phyloP scores from a whole-genome alignment of 2,797 vertebrate genomes.

The Pterois miles region DNA sequence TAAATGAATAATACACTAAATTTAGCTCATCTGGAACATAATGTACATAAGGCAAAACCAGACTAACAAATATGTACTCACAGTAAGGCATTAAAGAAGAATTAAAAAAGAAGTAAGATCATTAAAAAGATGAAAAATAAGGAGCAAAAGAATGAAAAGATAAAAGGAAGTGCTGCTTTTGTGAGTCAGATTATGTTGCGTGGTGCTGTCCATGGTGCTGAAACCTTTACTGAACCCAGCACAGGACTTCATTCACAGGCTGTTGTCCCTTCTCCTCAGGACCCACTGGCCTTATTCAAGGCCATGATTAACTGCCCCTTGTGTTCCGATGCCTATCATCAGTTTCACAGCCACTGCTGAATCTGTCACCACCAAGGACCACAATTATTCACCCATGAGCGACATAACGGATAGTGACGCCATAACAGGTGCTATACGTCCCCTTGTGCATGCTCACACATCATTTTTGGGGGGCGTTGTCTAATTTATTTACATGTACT shows the following conservation, averaged over 20 bases:
- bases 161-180: not conserved
- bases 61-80: constrained; percentile 24
- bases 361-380: constrained; percentile 42
- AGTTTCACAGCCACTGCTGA: constrained; percentile 51
- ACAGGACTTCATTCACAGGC: constrained; percentile 13
- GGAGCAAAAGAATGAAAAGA: not conserved
- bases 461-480: constrained; percentile 6
- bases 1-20: constrained; percentile 33
- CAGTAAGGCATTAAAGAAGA: too few species aligned
- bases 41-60: constrained; percentile 15
- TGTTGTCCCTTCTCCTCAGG: constrained; percentile 16
- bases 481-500: constrained; percentile 48
- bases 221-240: too few species aligned
- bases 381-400: constrained; percentile 52
- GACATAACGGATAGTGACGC: constrained; percentile 21
- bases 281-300: constrained; percentile 29
- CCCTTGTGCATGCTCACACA: not conserved
- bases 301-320: constrained; percentile 42
- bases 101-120: not conserved
- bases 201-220: constrained; percentile 69
- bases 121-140: not conserved
- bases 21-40: constrained; percentile 5
- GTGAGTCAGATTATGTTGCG: not conserved
- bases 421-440: constrained; percentile 3
- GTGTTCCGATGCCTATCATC: constrained; percentile 50